Conservation (phyloP, 2,797 vertebrate genomes). For the Acanthis flammea region DNA sequence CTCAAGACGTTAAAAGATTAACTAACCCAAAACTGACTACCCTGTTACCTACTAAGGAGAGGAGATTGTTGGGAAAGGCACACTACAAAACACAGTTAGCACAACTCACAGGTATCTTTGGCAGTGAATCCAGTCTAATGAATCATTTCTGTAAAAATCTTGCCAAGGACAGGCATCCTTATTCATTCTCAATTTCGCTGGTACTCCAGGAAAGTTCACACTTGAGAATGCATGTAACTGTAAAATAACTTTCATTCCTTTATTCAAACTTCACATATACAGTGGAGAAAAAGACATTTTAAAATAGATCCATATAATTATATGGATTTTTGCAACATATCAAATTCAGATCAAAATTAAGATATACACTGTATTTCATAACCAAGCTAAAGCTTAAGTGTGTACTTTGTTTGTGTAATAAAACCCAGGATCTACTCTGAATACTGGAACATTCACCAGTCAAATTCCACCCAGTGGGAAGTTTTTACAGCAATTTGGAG, state of each 20-base stretch:
- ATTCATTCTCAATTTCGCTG: not conserved
- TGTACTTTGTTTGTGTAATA: not conserved
- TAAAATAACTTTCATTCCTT: conserved; percentile 65
- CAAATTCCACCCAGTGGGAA: not conserved
- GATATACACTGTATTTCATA: conserved; percentile 56
- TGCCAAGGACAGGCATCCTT: not conserved
- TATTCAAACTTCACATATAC: conserved; percentile 71
- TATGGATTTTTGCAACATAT: conserved; percentile 49
- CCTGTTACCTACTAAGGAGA: not conserved
- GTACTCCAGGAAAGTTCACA: conserved; percentile 29
- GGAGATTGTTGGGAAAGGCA: not conserved
- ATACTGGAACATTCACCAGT: conserved; percentile 42
- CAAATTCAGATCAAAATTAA: conserved; percentile 51
- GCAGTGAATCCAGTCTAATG: not conserved
- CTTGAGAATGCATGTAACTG: conserved; percentile 14
- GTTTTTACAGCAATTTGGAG: not conserved
- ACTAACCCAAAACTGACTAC: not conserved
- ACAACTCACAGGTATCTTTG: not conserved
- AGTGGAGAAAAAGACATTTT: conserved; percentile 67
- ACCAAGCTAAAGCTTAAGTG: conserved; percentile 41
- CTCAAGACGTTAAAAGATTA: not conserved
- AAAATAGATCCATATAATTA: conserved; percentile 67
- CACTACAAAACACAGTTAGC: not conserved
- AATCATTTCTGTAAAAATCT: not conserved
- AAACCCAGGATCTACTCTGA: conserved; percentile 23